phyloP scores from a whole-genome alignment of 1,140 invertebrate genomes.

The Aplysia californica region DNA sequence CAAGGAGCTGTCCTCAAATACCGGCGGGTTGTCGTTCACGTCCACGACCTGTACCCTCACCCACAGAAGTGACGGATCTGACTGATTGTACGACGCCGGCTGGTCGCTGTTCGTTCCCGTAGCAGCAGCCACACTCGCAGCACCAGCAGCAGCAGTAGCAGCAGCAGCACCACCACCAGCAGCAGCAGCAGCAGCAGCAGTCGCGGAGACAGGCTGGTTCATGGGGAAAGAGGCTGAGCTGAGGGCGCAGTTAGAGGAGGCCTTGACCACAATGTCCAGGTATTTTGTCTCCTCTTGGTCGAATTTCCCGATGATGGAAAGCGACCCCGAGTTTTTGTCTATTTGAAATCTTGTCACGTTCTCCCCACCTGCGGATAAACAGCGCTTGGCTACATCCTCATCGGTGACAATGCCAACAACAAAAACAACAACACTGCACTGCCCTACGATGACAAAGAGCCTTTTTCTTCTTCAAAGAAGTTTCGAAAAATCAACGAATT shows the following conservation, averaged over 20 bases:
- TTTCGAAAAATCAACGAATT: no score
- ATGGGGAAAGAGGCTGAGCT: not conserved
- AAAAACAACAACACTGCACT: no score
- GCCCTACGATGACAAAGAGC: no score
- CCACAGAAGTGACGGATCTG: slow-evolving; percentile 12
- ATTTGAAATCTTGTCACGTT: not conserved
- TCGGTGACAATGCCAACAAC: no score
- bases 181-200: no score
- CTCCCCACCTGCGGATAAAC: slow-evolving; percentile 22
- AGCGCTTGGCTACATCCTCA: no score
- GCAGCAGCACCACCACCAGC: no score
- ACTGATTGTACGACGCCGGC: not conserved
- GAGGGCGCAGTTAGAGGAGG: slow-evolving; percentile 1
- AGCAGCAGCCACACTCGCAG: no score
- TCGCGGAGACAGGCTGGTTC: no score
- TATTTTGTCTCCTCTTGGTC: not conserved
- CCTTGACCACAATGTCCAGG: slow-evolving; percentile 4
- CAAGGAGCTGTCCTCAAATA: not conserved
- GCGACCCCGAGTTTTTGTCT: not conserved
- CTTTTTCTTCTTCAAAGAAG: no score
- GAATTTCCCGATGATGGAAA: slow-evolving; percentile 12
- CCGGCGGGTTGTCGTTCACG: slow-evolving; percentile 24
- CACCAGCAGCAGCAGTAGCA: no score
- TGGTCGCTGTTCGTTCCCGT: no score
- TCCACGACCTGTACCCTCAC: slow-evolving; percentile 14